A percentile compares a stretch with the other conserved stretches of the same genome.
phyloP scores from a whole-genome alignment of 2,113 vertebrate genomes.

The Arvicanthis niloticus region DNA sequence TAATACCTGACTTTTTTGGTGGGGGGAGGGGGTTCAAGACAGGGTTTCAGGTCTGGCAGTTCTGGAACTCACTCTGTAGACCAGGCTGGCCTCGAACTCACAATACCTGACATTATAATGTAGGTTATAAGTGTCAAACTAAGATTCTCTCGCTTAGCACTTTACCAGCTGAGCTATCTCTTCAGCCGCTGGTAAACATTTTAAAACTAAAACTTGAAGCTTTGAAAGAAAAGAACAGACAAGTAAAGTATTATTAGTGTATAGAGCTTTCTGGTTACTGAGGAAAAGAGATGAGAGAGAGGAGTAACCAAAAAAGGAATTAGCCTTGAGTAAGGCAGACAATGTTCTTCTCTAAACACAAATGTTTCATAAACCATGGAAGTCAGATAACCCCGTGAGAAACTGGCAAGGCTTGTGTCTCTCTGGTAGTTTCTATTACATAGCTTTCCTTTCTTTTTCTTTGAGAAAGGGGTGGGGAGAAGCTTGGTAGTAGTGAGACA shows the following conservation, averaged over 20 bases:
- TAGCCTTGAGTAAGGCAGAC: neutral
- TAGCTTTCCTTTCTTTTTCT: neutral
- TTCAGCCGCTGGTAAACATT: neutral
- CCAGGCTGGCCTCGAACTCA: neutral
- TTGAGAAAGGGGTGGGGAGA: neutral
- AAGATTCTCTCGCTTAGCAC: neutral
- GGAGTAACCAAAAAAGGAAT: neutral
- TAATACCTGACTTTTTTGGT: neutral
- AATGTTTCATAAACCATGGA: neutral
- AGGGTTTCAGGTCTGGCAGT: neutral
- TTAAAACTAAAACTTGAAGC: neutral
- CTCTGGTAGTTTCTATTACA: too few relatives aligned
- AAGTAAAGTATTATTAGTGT: neutral
- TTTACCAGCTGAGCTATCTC: neutral
- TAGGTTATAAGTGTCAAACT: neutral
- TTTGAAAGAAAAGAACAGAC: neutral
- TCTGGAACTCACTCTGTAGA: neutral
- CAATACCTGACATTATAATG: neutral
- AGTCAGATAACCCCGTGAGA: neutral
- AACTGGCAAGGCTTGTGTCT: neutral
- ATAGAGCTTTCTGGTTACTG: neutral
- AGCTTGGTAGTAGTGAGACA: too few relatives aligned
- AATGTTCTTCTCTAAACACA: neutral
- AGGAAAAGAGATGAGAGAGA: neutral
- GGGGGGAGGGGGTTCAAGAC: neutral